Conservation (phyloP, 2,113 vertebrate species). For the Acanthochromis polyacanthus region DNA sequence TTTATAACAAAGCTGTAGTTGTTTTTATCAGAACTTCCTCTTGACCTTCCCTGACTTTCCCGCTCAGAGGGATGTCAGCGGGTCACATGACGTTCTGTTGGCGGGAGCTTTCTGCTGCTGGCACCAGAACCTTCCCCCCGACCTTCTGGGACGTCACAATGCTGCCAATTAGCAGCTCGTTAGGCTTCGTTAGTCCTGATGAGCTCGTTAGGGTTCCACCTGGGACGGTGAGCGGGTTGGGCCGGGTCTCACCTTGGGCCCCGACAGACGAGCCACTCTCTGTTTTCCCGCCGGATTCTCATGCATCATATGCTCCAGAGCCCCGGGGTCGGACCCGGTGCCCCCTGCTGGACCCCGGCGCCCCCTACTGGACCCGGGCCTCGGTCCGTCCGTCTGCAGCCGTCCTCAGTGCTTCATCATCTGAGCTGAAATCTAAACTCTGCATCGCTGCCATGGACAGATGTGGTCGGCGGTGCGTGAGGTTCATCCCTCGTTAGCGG, state of each 20-base stretch:
- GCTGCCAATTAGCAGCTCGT: slow-evolving; percentile 72
- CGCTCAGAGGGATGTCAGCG: slow-evolving; percentile 34
- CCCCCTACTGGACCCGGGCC: too few species aligned
- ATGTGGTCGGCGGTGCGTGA: slow-evolving; percentile 74
- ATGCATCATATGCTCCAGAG: slow-evolving; percentile 51
- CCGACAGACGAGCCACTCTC: slow-evolving; percentile 24
- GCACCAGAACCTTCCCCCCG: slow-evolving; percentile 58
- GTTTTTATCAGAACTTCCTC: slow-evolving; percentile 33
- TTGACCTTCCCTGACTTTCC: slow-evolving; percentile 64
- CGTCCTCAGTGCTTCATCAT: slow-evolving; percentile 56
- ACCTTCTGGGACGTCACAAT: slow-evolving; percentile 65
- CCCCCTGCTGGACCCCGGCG: background rate
- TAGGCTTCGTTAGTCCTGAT: slow-evolving; percentile 71
- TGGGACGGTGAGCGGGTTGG: slow-evolving; percentile 54
- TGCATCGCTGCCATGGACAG: slow-evolving; percentile 65
- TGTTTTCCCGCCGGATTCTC: slow-evolving; percentile 28
- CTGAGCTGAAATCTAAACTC: slow-evolving; percentile 52
- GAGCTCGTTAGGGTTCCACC: slow-evolving; percentile 69
- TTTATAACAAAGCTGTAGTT: background rate
- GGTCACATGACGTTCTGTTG: slow-evolving; percentile 47
- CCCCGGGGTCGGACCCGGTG: slow-evolving; percentile 19
- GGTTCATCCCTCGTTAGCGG: slow-evolving; percentile 77
- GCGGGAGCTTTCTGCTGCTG: slow-evolving; percentile 54
- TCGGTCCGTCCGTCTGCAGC: slow-evolving; percentile 59
- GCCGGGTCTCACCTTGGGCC: slow-evolving; percentile 51